Evolutionary conservation across 2,888 invertebrate species (phyloP), one percentile per base, ranked within the genome.

Genomic region (Adineta ricciae): DNA sequence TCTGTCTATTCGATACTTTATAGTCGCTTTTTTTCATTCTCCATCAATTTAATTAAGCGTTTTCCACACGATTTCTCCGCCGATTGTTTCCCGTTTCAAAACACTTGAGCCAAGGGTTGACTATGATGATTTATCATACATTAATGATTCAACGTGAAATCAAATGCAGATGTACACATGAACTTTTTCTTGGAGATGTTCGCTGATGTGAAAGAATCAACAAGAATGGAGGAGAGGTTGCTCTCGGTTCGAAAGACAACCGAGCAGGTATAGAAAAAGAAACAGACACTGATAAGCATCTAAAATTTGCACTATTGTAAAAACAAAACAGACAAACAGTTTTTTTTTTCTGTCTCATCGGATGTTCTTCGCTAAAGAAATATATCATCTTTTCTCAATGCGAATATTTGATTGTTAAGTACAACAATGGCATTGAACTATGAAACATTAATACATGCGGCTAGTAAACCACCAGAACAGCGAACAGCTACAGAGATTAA

Each of bases 381-480:
- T 16, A 64, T 64, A 32, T 19, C 27, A 16, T 64, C 46, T 64
- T 16, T 16, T 64, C n/a, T 7, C 19, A 16, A 64, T 64, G 64
- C 7, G 14, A 19, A 64, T 27, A 64, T 32, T 64, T 64, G 2
- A 64, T 64, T 64, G 4, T 19, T 32, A 32, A 64, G 16, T 64
- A 32, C 19, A 16, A 41, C 1, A 41, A 78, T 78, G 78, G 78
- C 78, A 41, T 41, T 78, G n/a, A 78, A 78, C 41, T 78, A 78
- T 78, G 78, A 78, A 78, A 78, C 78, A 41, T 32, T 78, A 41
- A 78, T 78, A 78, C 78, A 19, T 7, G 78, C 78, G 38, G 78
- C 41, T 41, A 78, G 38, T 38, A 78, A 78, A 78, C 24, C 38
- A n/a, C 78, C 78, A 2, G 41, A 41, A 14, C 41, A 78, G n/a